These are phyloP conservation scores for Prenolepis imparis DNA, from an alignment of 2,888 invertebrate species.

Conservation along the genomic window DNA sequence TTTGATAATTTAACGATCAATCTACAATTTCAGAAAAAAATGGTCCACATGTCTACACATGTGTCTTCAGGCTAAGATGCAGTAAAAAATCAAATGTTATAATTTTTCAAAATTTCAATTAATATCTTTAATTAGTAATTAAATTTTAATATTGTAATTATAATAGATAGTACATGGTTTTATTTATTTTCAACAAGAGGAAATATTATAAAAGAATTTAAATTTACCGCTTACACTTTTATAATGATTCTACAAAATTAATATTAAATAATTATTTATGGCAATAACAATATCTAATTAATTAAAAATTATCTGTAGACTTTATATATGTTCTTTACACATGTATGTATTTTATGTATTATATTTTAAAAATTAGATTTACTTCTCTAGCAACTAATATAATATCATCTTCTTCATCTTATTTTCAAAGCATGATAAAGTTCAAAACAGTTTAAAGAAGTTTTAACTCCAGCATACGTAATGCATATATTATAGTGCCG, in stretches of 20 bases:
- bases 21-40: neutral
- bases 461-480: neutral
- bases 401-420: constrained; percentile 23
- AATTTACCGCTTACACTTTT: neutral
- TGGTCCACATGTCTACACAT: neutral
- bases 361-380: constrained; percentile 1
- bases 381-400: neutral
- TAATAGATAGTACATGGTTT: neutral
- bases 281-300: neutral
- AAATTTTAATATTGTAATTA: neutral
- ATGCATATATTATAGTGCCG: neutral
- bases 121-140: neutral
- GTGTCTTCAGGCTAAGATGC: neutral
- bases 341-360: neutral
- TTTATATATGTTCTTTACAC: neutral
- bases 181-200: neutral
- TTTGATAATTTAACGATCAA: neutral
- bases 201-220: neutral
- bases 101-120: constrained; percentile 9
- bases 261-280: constrained; percentile 17
- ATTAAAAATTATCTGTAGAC: neutral
- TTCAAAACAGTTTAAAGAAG: neutral
- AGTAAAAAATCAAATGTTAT: neutral
- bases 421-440: constrained; percentile 32
- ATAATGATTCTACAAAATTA: neutral